Evolutionary conservation across 1,140 invertebrate species (phyloP).

Genomic region (Ectropis grisescens): DNA sequence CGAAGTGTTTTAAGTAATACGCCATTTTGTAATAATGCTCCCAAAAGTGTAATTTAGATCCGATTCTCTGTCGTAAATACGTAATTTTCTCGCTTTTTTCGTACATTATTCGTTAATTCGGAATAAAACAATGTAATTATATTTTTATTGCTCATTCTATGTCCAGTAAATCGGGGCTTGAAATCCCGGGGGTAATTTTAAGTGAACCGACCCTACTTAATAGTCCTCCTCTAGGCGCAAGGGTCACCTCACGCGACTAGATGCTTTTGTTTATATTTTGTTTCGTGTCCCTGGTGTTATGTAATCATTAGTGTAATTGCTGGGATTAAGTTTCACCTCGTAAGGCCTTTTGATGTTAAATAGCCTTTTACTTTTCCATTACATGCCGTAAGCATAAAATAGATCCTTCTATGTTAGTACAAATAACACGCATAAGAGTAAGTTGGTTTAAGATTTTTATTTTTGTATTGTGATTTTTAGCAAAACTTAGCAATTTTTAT

Average conservation of each 20-base stretch:
- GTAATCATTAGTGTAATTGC: conserved; percentile 25
- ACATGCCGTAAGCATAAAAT: no score
- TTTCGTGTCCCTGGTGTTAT: conserved; percentile 22
- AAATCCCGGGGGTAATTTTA: conserved; percentile 38
- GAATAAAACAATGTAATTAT: conserved; percentile 45
- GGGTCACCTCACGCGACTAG: conserved; percentile 16
- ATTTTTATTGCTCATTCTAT: conserved; percentile 52
- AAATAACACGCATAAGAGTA: no score
- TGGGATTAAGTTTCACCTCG: conserved; percentile 18
- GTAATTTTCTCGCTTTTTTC: conserved; percentile 7
- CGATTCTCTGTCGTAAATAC: conserved; percentile 9
- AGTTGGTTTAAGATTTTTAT: no score
- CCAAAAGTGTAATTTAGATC: conserved; percentile 11
- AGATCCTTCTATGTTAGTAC: no score
- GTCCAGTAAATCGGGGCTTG: conserved; percentile 41
- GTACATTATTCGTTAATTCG: conserved; percentile 16
- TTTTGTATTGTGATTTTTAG: no score
- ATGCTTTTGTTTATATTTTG: conserved; percentile 20
- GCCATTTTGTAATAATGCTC: conserved; percentile 12
- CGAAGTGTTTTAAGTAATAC: conserved; percentile 15
- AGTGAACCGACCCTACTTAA: conserved; percentile 45
- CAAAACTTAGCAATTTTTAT: no score
- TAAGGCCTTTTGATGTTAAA: conserved; percentile 12
- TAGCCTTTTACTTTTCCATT: no score
- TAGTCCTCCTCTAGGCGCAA: conserved; percentile 32